Evolutionary conservation across 2,888 invertebrate species (phyloP).

Genomic region (Drosophila infuscata): DNA sequence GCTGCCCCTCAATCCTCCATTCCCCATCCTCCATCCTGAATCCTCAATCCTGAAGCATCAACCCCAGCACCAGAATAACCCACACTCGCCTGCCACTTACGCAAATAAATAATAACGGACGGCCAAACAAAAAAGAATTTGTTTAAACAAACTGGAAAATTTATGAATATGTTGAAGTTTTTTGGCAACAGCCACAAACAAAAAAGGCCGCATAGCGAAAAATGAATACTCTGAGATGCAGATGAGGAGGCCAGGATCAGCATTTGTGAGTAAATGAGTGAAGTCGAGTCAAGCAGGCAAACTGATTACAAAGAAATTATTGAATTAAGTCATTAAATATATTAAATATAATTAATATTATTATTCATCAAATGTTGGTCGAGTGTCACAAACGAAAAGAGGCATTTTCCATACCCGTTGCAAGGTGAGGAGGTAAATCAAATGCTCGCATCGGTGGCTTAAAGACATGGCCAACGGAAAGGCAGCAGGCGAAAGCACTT

Average conservation of each 20-base stretch:
- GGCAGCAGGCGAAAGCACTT: slow-evolving; percentile 26
- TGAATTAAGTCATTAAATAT: neutral
- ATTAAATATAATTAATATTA: neutral
- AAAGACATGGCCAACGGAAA: slow-evolving; percentile 22
- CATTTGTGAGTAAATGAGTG: neutral
- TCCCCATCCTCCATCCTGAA: too few species aligned
- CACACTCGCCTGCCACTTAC: slow-evolving; percentile 59
- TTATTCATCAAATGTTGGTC: neutral
- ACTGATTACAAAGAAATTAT: neutral
- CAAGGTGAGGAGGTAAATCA: neutral
- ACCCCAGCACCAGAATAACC: neutral
- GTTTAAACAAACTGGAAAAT: slow-evolving; percentile 81
- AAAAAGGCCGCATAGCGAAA: slow-evolving; percentile 6
- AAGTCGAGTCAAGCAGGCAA: neutral
- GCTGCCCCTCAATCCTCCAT: neutral
- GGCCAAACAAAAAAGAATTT: slow-evolving; percentile 57
- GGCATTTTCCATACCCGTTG: neutral
- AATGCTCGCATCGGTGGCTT: slow-evolving; percentile 9
- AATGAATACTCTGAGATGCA: slow-evolving; percentile 18
- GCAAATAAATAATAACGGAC: slow-evolving; percentile 76
- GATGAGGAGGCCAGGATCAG: neutral
- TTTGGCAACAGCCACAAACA: slow-evolving; percentile 24
- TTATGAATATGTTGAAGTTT: slow-evolving; percentile 77
- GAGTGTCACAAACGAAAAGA: neutral
- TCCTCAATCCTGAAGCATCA: neutral